These are phyloP conservation scores for Macrotis lagotis DNA, from an alignment of 2,113 vertebrate species.

Conservation along the genomic window DNA sequence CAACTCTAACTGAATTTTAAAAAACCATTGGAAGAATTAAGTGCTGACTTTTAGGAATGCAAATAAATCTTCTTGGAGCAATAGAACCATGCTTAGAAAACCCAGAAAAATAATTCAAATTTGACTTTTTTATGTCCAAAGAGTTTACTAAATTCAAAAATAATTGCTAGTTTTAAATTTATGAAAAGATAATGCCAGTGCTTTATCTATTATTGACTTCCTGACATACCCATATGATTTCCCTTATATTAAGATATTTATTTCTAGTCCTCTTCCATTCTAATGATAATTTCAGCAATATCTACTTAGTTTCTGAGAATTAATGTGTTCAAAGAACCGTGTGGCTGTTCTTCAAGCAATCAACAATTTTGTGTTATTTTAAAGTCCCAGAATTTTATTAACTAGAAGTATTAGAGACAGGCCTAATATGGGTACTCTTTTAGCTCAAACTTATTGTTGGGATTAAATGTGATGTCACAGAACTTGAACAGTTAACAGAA, in stretches of 20 bases:
- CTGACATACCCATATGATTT: background rate
- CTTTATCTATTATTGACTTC: conserved; percentile 19
- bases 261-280: conserved; percentile 6
- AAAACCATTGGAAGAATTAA: too few relatives aligned
- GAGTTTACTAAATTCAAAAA: background rate
- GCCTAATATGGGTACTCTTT: background rate
- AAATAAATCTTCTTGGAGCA: background rate
- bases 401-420: conserved; percentile 8
- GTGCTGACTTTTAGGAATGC: too few relatives aligned
- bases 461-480: conserved; percentile 4
- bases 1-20: too few relatives aligned
- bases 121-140: background rate
- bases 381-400: conserved; percentile 37
- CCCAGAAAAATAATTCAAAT: background rate
- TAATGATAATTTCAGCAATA: background rate
- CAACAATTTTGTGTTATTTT: background rate
- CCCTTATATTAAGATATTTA: background rate
- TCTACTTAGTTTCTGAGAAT: background rate
- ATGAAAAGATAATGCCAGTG: conserved; percentile 6
- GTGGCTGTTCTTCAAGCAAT: conserved; percentile 23
- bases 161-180: conserved; percentile 33
- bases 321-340: conserved; percentile 26
- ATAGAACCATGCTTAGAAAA: conserved; percentile 8
- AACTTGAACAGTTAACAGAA: conserved; percentile 47
- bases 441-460: conserved; percentile 2